phyloP scores from a whole-genome alignment of 1,140 invertebrate genomes.

The Liolophura sinensis region DNA sequence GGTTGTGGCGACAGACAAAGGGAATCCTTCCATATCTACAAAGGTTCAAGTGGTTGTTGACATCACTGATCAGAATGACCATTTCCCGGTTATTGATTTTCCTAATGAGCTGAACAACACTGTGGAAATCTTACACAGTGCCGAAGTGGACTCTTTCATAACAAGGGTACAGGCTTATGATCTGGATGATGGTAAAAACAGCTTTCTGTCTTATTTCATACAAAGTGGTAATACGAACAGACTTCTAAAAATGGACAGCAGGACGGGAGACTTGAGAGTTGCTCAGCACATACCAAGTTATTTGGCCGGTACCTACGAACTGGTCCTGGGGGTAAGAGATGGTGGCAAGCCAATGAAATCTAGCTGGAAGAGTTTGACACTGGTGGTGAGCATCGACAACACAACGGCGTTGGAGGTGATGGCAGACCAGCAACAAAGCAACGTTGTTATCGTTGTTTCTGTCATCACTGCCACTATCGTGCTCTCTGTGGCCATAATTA shows the following conservation, averaged over 20 bases:
- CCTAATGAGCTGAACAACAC: slow-evolving; percentile 37
- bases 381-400: no score
- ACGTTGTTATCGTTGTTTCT: slow-evolving; percentile 43
- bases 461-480: slow-evolving; percentile 43
- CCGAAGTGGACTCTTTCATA: slow-evolving; percentile 28
- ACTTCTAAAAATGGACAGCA: slow-evolving; percentile 75
- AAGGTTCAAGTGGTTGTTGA: no score
- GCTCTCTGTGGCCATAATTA: slow-evolving; percentile 39
- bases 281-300: slow-evolving; percentile 29
- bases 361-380: no score
- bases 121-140: slow-evolving; percentile 27
- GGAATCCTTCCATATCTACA: slow-evolving; percentile 57
- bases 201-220: slow-evolving; percentile 30
- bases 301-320: slow-evolving; percentile 34
- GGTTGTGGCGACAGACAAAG: slow-evolving; percentile 72
- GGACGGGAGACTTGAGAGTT: slow-evolving; percentile 35
- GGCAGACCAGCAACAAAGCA: not conserved
- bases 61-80: no score
- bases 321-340: slow-evolving; percentile 37
- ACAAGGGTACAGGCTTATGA: slow-evolving; percentile 33
- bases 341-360: slow-evolving; percentile 15
- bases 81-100: slow-evolving; percentile 23
- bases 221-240: slow-evolving; percentile 61
- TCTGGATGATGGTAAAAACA: slow-evolving; percentile 31
- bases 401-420: no score